Evolutionary conservation across 2,888 invertebrate genomes (phyloP).

Genomic region (Erynnis tages): DNA sequence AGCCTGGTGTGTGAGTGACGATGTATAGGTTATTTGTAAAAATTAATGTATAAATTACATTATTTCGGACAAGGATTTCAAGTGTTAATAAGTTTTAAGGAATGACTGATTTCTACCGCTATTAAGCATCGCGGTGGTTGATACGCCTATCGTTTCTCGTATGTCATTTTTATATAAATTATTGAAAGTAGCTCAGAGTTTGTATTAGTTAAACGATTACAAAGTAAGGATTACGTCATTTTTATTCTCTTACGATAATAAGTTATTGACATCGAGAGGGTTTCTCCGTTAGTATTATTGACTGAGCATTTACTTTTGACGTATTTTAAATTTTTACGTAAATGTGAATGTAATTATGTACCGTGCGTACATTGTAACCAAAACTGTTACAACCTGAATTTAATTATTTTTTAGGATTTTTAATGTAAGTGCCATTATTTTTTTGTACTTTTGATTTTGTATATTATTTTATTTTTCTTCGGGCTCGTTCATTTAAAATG

Average conservation of each 20-base stretch:
- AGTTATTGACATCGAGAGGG: constrained; percentile 37
- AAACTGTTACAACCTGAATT: constrained; percentile 19
- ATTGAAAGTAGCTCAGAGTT: constrained; percentile 42
- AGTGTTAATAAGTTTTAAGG: constrained; percentile 61
- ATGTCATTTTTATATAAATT: constrained; percentile 54
- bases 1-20: constrained; percentile 26
- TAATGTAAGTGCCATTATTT: constrained; percentile 48
- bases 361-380: constrained; percentile 19
- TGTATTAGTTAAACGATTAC: constrained; percentile 33
- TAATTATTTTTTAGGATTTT: constrained; percentile 31
- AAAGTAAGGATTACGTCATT: constrained; percentile 39
- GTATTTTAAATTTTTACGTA: constrained; percentile 9
- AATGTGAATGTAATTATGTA: constrained; percentile 4
- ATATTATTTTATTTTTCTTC: too few relatives aligned
- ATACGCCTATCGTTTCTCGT: constrained; percentile 63
- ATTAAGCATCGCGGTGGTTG: constrained; percentile 59
- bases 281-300: constrained; percentile 34
- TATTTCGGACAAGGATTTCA: constrained; percentile 22
- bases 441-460: constrained; percentile 28
- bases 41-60: constrained; percentile 19
- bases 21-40: constrained; percentile 23
- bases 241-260: constrained; percentile 42
- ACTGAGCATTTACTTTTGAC: constrained; percentile 40
- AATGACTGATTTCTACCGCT: constrained; percentile 72
- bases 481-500: too few relatives aligned